These are phyloP conservation scores for Criorhina ranunculi DNA, from an alignment of 2,888 invertebrate species.

Conservation along the genomic window DNA sequence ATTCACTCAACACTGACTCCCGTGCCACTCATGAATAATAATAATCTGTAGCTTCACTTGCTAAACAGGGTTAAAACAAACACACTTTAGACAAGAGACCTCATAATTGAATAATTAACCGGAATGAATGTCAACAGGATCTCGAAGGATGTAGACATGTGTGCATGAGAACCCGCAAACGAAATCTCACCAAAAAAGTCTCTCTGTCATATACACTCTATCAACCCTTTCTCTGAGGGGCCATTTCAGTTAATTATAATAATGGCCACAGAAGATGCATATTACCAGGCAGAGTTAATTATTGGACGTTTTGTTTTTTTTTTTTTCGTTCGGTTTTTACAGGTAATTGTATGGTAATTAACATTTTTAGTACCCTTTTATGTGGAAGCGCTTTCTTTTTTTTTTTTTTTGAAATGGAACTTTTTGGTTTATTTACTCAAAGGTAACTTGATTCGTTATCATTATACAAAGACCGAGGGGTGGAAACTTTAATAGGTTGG, in stretches of 20 bases:
- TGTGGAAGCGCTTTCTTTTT: too few species aligned
- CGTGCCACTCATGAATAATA: conserved; percentile 37
- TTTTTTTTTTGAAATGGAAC: not conserved
- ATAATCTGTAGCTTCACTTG: conserved; percentile 46
- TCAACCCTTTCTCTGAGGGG: not conserved
- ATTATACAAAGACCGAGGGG: not conserved
- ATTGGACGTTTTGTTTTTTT: not conserved
- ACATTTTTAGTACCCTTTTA: too few species aligned
- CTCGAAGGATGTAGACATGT: not conserved
- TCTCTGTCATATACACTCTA: not conserved
- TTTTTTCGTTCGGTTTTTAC: conserved; percentile 1
- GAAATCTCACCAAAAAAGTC: conserved; percentile 4
- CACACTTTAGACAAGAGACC: conserved; percentile 31
- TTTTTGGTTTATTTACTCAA: not conserved
- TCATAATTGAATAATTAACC: conserved; percentile 70
- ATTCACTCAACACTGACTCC: conserved; percentile 19
- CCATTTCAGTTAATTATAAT: conserved; percentile 16
- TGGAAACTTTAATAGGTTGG: not conserved
- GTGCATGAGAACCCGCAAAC: not conserved
- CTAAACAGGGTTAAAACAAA: conserved; percentile 37
- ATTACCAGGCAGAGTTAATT: not conserved
- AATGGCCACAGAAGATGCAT: conserved; percentile 14
- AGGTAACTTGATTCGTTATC: not conserved
- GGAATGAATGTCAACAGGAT: conserved; percentile 54
- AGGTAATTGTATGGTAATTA: conserved; percentile 28